Base-by-base conservation (phyloP, 2,888 invertebrate species). In the Synanthedon tipuliformis region DNA sequence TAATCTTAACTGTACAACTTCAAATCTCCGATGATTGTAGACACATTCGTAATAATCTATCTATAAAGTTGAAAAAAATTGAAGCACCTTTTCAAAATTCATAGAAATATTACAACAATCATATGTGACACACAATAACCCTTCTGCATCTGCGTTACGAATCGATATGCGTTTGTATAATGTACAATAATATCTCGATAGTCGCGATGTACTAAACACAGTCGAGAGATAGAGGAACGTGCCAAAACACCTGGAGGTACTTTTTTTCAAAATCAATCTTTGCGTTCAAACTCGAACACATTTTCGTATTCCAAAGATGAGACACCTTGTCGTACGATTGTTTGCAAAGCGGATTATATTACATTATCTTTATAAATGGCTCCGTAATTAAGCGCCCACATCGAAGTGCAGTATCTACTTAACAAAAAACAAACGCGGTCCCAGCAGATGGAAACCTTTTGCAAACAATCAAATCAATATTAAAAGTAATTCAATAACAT, bases 401-500 rank as follows among this genome's bases (percentile, higher is more conserved):
- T 86, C 73, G 70, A 75, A 72, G 69, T 64, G 72, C 65, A 72
- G 73, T 74, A 69, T 73, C 68, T 62, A 61, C 55, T 56, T 59
- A 57, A 63, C 69, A 81, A 81, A 80, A 69, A 78, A 78, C 72
- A 62, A 71, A 67, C 61, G 61, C 62, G 68, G 67, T 66, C 66
- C 63, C 64, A 75, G 82, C 86, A 87, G 86, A 87, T 87, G 86
- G 75, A 65, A 75, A 73, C 73, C 72, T 70, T 77, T 70, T 75
- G 78, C 81, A 81, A 84, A 80, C 74, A 67, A 75, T 69, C 67
- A 71, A 80, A 81, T 82, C 78, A 81, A 78, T 80, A 78, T 81
- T 69, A 72, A 80, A 77, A 84, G 86, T 85, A 85, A 86, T 86
- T 83, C 85, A 84, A 86, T 87, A 87, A 86, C 86, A 80, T 83